Evolutionary conservation across 2,797 vertebrate species (phyloP).

Genomic region (Scyliorhinus canicula): DNA sequence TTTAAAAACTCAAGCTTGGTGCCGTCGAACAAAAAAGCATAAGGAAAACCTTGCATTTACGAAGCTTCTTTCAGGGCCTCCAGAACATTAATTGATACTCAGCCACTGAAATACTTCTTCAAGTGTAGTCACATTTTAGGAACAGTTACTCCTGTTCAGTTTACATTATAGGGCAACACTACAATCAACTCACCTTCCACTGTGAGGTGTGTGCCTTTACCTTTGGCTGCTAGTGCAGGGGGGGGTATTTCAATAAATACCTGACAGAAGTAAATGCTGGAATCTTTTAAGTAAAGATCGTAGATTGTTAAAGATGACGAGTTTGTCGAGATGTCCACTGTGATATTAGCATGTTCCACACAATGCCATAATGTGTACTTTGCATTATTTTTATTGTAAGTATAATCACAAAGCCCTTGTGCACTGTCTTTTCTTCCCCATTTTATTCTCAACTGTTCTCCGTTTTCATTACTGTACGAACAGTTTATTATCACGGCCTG

Average conservation of each 20-base stretch:
- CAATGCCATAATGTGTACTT: neutral
- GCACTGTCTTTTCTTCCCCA: neutral
- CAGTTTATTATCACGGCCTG: neutral
- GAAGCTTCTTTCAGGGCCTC: neutral
- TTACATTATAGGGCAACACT: neutral
- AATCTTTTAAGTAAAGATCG: conserved; percentile 48
- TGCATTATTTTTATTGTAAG: neutral
- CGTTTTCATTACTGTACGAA: neutral
- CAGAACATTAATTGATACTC: neutral
- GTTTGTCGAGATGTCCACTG: conserved; percentile 48
- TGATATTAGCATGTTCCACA: conserved; percentile 41
- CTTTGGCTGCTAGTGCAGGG: conserved; percentile 44
- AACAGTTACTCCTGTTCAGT: neutral
- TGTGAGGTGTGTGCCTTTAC: neutral
- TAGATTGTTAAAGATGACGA: conserved; percentile 47
- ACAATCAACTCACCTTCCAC: conserved; percentile 5
- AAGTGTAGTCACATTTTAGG: neutral
- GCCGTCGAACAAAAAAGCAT: neutral
- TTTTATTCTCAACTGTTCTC: neutral
- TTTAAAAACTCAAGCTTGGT: neutral
- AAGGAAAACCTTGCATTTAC: neutral
- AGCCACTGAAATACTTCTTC: neutral
- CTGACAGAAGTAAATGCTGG: conserved; percentile 46
- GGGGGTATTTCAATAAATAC: conserved; percentile 35
- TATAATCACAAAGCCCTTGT: neutral